Evolutionary conservation across 2,888 invertebrate species (phyloP), one percentile per base, ranked within the genome.

Genomic region (Nycteola revayana): DNA sequence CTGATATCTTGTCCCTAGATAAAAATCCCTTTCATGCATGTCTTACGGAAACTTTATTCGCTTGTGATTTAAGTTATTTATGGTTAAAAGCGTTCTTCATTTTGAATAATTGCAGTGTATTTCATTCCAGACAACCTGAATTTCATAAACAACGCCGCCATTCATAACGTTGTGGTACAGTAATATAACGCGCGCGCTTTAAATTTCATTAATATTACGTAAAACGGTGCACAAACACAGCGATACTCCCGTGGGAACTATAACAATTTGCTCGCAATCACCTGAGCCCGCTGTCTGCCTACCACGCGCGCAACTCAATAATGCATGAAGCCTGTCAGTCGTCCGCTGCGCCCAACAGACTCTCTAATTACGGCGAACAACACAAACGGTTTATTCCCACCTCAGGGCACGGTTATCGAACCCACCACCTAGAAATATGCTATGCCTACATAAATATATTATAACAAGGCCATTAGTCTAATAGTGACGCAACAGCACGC

Each of bases 341-440:
- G 63, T 68, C 70, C 69, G 60, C 66, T 65, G 62, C 54, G 60
- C 61, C 63, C 54, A 68, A 68, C 63, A 51, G 46, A 60, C 68
- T 65, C 70, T 75, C 71, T 80, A 81, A 81, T 83, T 79, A 75
- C 64, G 64, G 60, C 64, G 32, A 52, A 66, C 57, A 57, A 59
- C 63, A 63, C 70, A 73, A 75, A 73, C 57, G 62, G 62, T 74
- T 65, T 66, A 75, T 76, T 79, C 75, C 75, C 79, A 80, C 74
- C 71, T 73, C 61, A 41, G 57, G 65, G 60, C 61, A 59, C 74
- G 82, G 82, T 79, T 83, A 75, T 78, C 79, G 79, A 82, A 81
- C 79, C 60, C 64, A 44, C 53, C 42, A 60, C 60, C 60, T 67
- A 67, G 57, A 62, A 67, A 65, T 59, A 59, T 43, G 33, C 58